Percentiles rank a stretch among this genome's conserved stretches.
These are phyloP conservation scores for Girardinus metallicus DNA, from an alignment of 2,797 vertebrate species.

Conservation along the genomic window DNA sequence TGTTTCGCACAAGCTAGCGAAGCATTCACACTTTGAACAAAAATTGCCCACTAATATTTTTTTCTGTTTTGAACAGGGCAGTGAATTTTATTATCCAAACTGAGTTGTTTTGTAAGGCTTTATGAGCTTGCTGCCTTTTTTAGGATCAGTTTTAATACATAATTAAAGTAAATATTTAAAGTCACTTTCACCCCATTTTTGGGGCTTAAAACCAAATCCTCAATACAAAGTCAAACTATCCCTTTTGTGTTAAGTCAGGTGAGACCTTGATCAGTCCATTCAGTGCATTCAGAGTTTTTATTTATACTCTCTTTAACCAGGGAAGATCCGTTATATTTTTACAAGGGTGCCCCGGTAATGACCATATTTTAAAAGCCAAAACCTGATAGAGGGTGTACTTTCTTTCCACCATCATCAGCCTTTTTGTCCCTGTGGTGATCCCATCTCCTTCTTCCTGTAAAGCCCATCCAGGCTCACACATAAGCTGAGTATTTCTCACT, in stretches of 20 bases:
- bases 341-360: background rate
- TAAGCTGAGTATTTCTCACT: conserved; percentile 61
- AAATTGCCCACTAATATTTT: background rate
- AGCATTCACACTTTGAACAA: background rate
- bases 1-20: background rate
- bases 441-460: too few species aligned
- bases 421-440: background rate
- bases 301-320: background rate
- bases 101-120: background rate
- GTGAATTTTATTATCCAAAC: background rate
- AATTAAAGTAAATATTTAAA: background rate
- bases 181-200: background rate
- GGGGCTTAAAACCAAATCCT: too few species aligned
- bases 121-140: background rate
- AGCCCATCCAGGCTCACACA: conserved; percentile 34
- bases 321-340: background rate
- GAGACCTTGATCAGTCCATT: background rate
- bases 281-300: background rate
- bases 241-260: too few species aligned
- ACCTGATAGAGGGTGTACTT: background rate
- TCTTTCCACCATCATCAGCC: background rate
- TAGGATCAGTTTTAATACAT: background rate
- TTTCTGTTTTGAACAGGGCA: background rate
- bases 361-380: background rate
- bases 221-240: too few species aligned